Evolutionary conservation across 2,113 vertebrate species (phyloP).

Genomic region (Megaceryle torquata): DNA sequence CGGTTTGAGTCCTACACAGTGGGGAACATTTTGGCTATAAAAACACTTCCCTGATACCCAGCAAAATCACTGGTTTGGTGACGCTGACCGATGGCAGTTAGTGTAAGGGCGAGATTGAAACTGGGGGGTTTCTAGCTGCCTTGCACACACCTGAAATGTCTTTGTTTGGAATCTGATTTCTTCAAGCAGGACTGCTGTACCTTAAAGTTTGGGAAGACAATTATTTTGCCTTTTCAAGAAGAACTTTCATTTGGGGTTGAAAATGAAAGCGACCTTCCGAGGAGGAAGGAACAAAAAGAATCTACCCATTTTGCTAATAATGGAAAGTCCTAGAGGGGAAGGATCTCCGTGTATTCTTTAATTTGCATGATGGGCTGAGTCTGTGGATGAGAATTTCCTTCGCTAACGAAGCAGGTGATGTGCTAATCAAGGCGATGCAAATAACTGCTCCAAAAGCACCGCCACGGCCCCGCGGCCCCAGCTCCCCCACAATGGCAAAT

Average conservation of each 20-base stretch:
- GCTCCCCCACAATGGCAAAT: neutral
- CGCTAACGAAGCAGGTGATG: conserved; percentile 42
- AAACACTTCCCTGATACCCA: neutral
- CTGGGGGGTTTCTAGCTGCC: neutral
- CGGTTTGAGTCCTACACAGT: neutral
- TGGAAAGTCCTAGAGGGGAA: conserved; percentile 43
- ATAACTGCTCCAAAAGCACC: neutral
- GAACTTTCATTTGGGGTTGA: neutral
- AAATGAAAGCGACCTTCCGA: conserved; percentile 41
- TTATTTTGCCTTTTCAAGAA: neutral
- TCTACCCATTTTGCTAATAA: conserved; percentile 42
- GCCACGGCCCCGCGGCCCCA: neutral
- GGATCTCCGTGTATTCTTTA: conserved; percentile 16
- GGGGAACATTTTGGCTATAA: neutral
- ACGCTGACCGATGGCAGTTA: neutral
- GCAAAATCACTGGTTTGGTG: neutral
- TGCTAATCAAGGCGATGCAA: conserved; percentile 54
- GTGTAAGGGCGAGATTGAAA: neutral
- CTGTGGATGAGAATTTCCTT: conserved; percentile 21
- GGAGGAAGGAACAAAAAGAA: conserved; percentile 21
- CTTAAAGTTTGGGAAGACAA: neutral
- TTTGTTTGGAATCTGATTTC: neutral
- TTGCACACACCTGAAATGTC: neutral
- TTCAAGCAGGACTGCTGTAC: neutral
- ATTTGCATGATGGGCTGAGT: conserved; percentile 48